Conservation (phyloP, 2,888 invertebrate genomes). For the Drosophila mettleri region DNA sequence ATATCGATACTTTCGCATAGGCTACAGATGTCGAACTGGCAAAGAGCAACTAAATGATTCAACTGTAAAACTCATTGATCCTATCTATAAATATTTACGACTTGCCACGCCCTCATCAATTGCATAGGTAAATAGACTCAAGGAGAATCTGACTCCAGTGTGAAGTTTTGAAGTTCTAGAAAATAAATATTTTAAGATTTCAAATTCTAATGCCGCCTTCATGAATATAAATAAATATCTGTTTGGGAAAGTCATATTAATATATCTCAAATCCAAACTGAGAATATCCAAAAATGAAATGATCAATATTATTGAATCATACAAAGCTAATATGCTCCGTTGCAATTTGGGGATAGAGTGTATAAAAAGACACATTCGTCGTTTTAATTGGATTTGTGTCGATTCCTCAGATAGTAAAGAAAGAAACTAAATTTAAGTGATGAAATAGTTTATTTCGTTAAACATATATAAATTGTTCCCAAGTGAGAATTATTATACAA, state of each 20-base stretch:
- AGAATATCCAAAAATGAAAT: too few relatives aligned
- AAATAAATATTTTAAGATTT: too few relatives aligned
- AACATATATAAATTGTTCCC: not conserved
- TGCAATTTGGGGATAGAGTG: not conserved
- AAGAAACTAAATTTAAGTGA: not conserved
- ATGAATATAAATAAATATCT: too few relatives aligned
- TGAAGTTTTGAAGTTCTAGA: too few relatives aligned
- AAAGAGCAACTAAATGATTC: too few relatives aligned
- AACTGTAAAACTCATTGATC: too few relatives aligned
- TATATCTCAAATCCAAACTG: not conserved
- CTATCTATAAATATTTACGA: too few relatives aligned
- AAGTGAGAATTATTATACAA: not conserved
- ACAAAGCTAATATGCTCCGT: not conserved
- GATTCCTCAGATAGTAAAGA: not conserved
- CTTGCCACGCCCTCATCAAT: too few relatives aligned
- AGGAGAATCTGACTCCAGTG: too few relatives aligned
- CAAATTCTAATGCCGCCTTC: not conserved
- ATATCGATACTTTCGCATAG: not conserved
- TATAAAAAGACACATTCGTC: not conserved
- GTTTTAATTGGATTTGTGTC: conserved; percentile 1
- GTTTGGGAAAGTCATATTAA: not conserved
- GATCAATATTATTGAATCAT: too few relatives aligned
- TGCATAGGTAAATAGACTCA: too few relatives aligned
- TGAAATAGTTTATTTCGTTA: not conserved
- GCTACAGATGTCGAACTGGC: too few relatives aligned